Base-by-base conservation (phyloP, 2,113 vertebrate species). In the Cephalopterus ornatus region DNA sequence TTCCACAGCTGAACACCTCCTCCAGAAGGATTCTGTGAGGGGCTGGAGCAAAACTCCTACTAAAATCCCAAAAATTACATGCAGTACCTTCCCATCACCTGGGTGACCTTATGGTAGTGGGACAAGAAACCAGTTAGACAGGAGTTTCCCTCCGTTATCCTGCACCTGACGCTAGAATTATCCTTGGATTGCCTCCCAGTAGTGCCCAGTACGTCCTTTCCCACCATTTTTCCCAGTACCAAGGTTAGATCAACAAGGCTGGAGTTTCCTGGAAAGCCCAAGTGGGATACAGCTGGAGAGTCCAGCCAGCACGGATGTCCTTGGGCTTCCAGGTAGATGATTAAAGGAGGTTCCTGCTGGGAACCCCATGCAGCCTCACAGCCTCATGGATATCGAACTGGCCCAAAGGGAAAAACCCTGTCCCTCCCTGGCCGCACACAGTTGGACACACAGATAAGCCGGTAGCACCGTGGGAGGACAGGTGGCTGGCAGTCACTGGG, bases 391-490 rank as follows among this genome's bases (percentile, higher is more conserved):
- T 11, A 5, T 47, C 16, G 22, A 20, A 23, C 19, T 2, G 67
- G 13, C 53, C 86, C 44, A 27, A 59, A 47, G 27, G 76, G 85
- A 93, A 95, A 86, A 78, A 55, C 39, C 19, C 55, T 0, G 5
- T 8, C 27, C 61, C 19, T 5, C 12, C 22, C 55, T 28, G 0
- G 0, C 14, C 19, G 5, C 23, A 28, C 37, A 22, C 21, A 35
- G 32, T 12, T 2, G 52, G 53, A 55, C 19, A 46, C 44, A 28
- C 28, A 46, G 66, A 94, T 81, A 88, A 91, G 66, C 26, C 1
- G 2, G 28, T 0, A 0, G 65, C 0, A 11, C 11, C 23, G 10
- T 18, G 65, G 59, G 55, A 74, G 33, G 52, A 58, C 3, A 3
- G 23, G 18, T 33, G 33, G 11, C 32, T 0, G 0, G 13, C 53